Evolutionary conservation across 2,888 invertebrate species (phyloP), one percentile per base, ranked within the genome.

Genomic region (Sinopyrophorus schimmeli): DNA sequence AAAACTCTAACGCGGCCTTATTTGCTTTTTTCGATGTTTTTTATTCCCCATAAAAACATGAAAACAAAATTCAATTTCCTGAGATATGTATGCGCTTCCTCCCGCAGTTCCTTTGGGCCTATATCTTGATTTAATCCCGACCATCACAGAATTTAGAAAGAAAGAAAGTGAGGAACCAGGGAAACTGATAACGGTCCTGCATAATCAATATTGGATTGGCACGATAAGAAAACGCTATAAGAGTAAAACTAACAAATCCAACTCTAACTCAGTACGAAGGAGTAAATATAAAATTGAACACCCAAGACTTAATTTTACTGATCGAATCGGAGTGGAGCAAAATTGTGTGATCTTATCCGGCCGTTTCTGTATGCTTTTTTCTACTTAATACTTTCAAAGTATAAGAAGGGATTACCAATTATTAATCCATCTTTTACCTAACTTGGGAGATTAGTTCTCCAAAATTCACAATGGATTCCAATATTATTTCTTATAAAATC

Each of bases 31-130:
- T 47, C 41, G 37, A 42, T 46, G 46, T 51, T 51, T 51, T 48
- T 51, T 51, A 51, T 51, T 47, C 32, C 30, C 26, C 51, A 47
- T 51, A 51, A 51, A 51, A 51, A 51, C 51, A 51, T 51, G 51
- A 51, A 51, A 51, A 51, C 51, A 51, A 51, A 50, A 51, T 51
- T 51, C 46, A 51, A 51, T 51, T 51, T 51, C 51, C 51, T 42
- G 46, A 51, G 42, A 51, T 51, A 51, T 51, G 42, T 47, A 51
- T 51, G 46, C 37, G 46, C 46, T 47, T 51, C 47, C 46, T 47
- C 31, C 34, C 35, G 40, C 32, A 41, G 51, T 47, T 47, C 38
- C 50, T 50, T 23, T 31, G 46, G 41, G 46, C 42, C 31, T 30
- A 27, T 51, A 51, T 51, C 51, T 51, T 32, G 51, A 47, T 51